Conservation (phyloP, 2,888 invertebrate species). For the Xanthorhoe designata region DNA sequence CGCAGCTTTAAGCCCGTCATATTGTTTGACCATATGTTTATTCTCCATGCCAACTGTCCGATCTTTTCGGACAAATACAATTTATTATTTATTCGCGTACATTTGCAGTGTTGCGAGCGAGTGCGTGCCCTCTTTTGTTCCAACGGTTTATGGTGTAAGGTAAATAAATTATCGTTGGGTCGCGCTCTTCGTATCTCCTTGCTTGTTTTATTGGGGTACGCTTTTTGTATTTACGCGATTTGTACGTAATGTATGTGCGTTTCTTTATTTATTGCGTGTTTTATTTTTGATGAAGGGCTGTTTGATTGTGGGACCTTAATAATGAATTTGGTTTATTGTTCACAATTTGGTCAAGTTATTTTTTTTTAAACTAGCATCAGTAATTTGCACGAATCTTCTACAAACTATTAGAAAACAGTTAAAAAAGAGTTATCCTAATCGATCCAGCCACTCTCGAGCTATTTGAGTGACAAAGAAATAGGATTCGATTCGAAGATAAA, state of each 20-base stretch:
- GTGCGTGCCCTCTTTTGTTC: conserved; percentile 48
- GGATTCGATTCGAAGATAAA: no score
- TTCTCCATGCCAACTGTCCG: conserved; percentile 54
- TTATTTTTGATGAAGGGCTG: conserved; percentile 42
- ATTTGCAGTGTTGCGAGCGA: conserved; percentile 57
- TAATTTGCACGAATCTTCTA: no score
- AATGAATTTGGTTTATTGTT: conserved; percentile 2
- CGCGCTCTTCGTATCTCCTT: conserved; percentile 48
- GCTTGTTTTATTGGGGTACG: conserved; percentile 48
- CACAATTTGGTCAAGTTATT: neutral
- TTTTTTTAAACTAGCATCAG: no score
- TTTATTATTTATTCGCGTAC: conserved; percentile 62
- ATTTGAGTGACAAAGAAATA: no score
- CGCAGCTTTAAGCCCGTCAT: conserved; percentile 48
- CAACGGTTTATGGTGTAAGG: conserved; percentile 48
- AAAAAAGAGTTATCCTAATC: no score
- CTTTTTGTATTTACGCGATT: conserved; percentile 46
- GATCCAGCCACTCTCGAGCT: no score
- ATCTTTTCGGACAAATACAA: conserved; percentile 56
- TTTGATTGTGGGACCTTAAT: conserved; percentile 28
- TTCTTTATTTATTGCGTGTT: conserved; percentile 41
- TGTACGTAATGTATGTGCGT: conserved; percentile 37
- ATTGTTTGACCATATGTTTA: conserved; percentile 59
- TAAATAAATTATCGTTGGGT: conserved; percentile 50
- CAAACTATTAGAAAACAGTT: no score